Evolutionary conservation across 1,140 invertebrate species (phyloP), one percentile per base, ranked within the genome.

Genomic region (Lasioglossum baleicum): DNA sequence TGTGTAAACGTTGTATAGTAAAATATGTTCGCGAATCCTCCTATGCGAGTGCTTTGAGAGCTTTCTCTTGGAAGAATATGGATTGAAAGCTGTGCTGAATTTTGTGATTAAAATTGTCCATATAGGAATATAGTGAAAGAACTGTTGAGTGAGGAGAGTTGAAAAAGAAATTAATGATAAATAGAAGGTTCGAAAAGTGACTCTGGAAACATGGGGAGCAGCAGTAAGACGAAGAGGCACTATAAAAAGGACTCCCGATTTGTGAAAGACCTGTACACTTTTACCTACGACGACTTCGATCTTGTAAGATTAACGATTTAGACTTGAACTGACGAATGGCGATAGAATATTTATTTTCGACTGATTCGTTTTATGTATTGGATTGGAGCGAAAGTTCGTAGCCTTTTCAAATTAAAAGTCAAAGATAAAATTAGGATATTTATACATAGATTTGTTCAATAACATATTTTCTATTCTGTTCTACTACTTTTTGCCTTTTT

Each of bases 201-300:
- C 40, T 13, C 17, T 17, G n/a, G 53, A 42, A 84, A 87, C 67
- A 93, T 93, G 92, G 91, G 89, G 63, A 92, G 91, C 82, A 91
- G 88, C 81, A 88, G 84, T 72, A 93, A 92, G 72, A 86, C 85
- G 86, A 90, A 88, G 67, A 91, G 96, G 83, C 96, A 97, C 91
- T 97, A 97, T 90, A 97, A 97, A 93, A 97, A 97, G 91, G 97
- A 97, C 89, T 96, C 96, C 31, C 93, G 96, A 84, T 97, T 97
- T 92, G 94, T 97, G 63, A 92, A 95, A 82, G 96, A 97, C 94
- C 94, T 97, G 61, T 97, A 97, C 88, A 97, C 96, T 15, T 94
- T 97, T 83, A 97, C 96, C 88, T 97, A 97, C 90, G 96, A 96
- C 85, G 96, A 97, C 78, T 90, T 90, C 64, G 91, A 92, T 82